phyloP scores from a whole-genome alignment of 2,888 invertebrate species.

The Hydroisotoma schaefferi region DNA sequence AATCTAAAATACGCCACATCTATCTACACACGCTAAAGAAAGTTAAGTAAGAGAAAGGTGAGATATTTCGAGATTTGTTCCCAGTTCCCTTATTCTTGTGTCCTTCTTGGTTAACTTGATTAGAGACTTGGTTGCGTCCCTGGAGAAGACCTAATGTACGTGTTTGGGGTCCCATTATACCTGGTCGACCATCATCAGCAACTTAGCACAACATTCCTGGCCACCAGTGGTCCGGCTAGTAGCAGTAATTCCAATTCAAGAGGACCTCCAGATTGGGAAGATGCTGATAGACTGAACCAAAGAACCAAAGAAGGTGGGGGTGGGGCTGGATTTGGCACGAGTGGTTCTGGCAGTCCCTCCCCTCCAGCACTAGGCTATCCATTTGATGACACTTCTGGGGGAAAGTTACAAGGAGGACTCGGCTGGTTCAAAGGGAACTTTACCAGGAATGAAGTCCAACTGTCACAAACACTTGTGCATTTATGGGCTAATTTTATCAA shows the following conservation, averaged over 20 bases:
- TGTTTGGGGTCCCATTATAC: conserved; percentile 81
- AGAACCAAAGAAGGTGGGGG: not conserved
- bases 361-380: conserved; percentile 7
- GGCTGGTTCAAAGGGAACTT: conserved; percentile 82
- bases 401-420: conserved; percentile 55
- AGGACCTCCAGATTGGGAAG: conserved; percentile 2
- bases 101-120: conserved; percentile 49
- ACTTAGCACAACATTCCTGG: too few relatives aligned
- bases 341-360: not conserved
- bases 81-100: conserved; percentile 12
- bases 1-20: too few relatives aligned
- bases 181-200: conserved; percentile 19
- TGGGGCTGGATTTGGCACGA: conserved; percentile 3
- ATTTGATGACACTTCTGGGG: conserved; percentile 44
- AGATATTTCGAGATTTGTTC: not conserved
- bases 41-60: not conserved
- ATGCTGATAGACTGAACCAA: not conserved
- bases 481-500: conserved; percentile 91
- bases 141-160: conserved; percentile 85
- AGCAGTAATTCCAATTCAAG: conserved; percentile 9
- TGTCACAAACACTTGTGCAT: conserved; percentile 85
- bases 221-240: too few relatives aligned
- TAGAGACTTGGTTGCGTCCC: conserved; percentile 89
- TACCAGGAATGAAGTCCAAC: conserved; percentile 76
- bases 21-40: too few relatives aligned